phyloP scores from a whole-genome alignment of 2,113 vertebrate species.

The Vicugna pacos region DNA sequence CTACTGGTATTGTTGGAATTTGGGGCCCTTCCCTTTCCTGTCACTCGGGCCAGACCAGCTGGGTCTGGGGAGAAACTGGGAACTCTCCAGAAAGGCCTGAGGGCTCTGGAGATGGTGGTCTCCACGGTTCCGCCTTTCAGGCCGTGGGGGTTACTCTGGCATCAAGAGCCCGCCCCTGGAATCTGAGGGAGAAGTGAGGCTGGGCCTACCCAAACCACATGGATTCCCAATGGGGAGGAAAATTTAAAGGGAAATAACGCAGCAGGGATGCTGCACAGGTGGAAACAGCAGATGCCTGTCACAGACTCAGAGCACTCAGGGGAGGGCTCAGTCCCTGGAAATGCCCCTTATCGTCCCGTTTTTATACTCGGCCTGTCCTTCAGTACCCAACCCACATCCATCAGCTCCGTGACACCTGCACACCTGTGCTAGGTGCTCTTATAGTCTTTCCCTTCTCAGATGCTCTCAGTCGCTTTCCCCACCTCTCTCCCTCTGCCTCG shows the following conservation, averaged over 20 bases:
- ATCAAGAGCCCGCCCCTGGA: not conserved
- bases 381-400: not conserved
- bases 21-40: not conserved
- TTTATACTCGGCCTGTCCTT: not conserved
- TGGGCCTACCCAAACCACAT: not conserved
- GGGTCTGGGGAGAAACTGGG: not conserved
- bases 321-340: not conserved
- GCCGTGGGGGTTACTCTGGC: not conserved
- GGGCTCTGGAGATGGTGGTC: not conserved
- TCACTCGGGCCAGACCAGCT: not conserved
- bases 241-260: too few species aligned
- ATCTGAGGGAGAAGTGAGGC: not conserved
- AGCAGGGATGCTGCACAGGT: not conserved
- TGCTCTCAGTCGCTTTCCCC: not conserved
- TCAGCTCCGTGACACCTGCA: not conserved
- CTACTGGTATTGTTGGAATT: not conserved
- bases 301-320: not conserved
- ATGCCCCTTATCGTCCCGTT: not conserved
- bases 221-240: not conserved
- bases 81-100: not conserved
- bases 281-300: not conserved
- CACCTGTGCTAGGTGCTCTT: not conserved
- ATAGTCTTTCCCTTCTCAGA: not conserved
- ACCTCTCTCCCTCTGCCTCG: not conserved
- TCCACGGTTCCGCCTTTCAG: not conserved